Percentiles rank a stretch among this genome's conserved stretches.
These are phyloP conservation scores for Catocala fraxini DNA, from an alignment of 2,888 invertebrate species.

Conservation along the genomic window DNA sequence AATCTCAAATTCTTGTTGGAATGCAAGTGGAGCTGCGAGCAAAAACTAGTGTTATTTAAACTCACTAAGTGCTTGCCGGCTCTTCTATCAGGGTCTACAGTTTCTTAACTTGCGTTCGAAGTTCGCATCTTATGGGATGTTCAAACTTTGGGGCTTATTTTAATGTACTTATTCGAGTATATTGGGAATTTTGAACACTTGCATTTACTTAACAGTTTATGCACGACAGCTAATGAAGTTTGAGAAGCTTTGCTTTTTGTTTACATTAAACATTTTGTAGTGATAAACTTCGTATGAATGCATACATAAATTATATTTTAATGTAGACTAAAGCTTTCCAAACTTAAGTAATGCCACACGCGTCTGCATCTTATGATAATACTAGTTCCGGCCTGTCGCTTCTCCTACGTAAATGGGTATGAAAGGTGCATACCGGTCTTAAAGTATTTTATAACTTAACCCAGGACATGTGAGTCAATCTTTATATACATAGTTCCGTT, in stretches of 20 bases:
- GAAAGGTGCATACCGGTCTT: too few species aligned
- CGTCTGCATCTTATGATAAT: too few species aligned
- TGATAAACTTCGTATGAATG: too few species aligned
- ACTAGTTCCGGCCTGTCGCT: too few species aligned
- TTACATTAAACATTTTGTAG: background rate
- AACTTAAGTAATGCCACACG: too few species aligned
- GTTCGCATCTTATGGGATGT: constrained; percentile 26
- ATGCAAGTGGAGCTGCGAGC: background rate
- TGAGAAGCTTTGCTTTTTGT: constrained; percentile 2
- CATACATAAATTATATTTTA: too few species aligned
- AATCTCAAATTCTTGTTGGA: too few species aligned
- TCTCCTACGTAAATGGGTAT: too few species aligned
- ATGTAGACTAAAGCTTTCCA: too few species aligned
- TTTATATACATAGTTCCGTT: too few species aligned
- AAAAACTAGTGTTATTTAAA: constrained; percentile 25
- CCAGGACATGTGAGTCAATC: too few species aligned
- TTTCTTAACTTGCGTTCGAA: constrained; percentile 38
- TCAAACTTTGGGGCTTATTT: constrained; percentile 44
- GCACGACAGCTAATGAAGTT: constrained; percentile 12
- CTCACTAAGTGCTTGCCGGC: constrained; percentile 38
- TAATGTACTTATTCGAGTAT: constrained; percentile 44
- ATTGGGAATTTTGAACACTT: constrained; percentile 46
- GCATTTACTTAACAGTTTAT: constrained; percentile 38
- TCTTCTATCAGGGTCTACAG: constrained; percentile 36
- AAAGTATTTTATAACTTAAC: too few species aligned